Evolutionary conservation across 2,888 invertebrate species (phyloP).

Genomic region (Drosophila engyochracea): DNA sequence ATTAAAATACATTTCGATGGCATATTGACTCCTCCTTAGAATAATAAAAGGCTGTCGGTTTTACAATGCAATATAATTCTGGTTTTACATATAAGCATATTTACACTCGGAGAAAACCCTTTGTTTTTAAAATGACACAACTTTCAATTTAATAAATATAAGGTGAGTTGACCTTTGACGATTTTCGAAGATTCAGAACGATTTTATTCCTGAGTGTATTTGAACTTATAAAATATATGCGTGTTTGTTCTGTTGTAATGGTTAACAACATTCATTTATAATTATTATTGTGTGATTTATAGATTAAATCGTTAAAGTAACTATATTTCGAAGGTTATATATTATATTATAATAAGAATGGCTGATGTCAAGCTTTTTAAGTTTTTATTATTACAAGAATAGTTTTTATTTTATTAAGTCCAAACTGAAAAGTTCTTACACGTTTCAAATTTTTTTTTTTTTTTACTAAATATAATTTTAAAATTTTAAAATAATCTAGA

Average conservation of each 20-base stretch:
- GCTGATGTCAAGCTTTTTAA: neutral
- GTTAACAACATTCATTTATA: neutral
- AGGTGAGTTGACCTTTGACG: too few relatives aligned
- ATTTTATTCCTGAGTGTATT: too few relatives aligned
- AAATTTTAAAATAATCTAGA: neutral
- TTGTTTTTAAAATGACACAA: neutral
- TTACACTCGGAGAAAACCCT: too few relatives aligned
- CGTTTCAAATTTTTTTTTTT: too few relatives aligned
- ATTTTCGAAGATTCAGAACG: too few relatives aligned
- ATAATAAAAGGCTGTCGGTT: neutral
- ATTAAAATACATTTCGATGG: neutral
- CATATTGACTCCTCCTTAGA: neutral
- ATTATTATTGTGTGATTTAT: neutral
- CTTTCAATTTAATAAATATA: too few relatives aligned
- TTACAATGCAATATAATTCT: too few relatives aligned
- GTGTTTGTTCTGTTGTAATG: too few relatives aligned
- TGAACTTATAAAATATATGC: too few relatives aligned
- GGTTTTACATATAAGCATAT: neutral
- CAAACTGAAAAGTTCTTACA: neutral
- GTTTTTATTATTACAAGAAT: neutral
- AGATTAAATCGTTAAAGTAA: neutral
- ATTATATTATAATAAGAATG: neutral
- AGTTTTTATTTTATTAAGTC: neutral
- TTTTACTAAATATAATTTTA: neutral
- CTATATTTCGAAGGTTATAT: neutral